Base-by-base conservation (phyloP, 1,140 invertebrate genomes). In the Ptiloglossa arizonensis region DNA sequence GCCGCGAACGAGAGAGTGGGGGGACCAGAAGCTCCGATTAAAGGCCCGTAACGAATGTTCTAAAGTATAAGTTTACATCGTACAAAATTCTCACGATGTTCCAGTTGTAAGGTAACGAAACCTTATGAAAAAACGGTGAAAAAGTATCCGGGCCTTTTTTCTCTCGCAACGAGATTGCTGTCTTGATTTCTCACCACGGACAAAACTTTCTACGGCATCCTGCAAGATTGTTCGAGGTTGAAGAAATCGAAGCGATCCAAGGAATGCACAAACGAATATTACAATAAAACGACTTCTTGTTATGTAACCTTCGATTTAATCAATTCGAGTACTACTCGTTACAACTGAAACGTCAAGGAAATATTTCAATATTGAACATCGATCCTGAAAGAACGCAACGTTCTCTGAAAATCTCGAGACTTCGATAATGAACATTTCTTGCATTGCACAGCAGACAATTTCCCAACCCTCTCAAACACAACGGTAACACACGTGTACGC, bases 171-270 rank as follows among this genome's bases (percentile, higher is more conserved):
- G 41, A 46, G 27, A 44, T 57, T 46, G 62, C 44, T 22, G 68
- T 46, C 46, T 57, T 54, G n/a, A 71, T 77, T 72, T 71, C 35
- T 46, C 32, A 60, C 68, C 63, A 5, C 48, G 48, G 54, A 29
- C 50, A 52, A 41, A 69, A 83, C 72, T 76, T 84, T 76, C 62
- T 76, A 80, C 24, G 80, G 81, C n/a, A 72, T 83, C 81, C 29
- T 56, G 41, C 62, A 70, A 79, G 54, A 41, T 52, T 56, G 62
- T 13, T n/a, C 5, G 59, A 81, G 52, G 41, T 44, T 50, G 38
- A 66, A 66, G 17, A 22, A 11, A 19, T 4, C 22, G 1, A 56
- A 63, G 56, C 17, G 1, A 54, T 38, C 8, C 2, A 57, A 57
- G 1, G 24, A 41, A 29, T 8, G 38, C 2, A n/a, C 1, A 17